Evolutionary conservation across 2,888 invertebrate genomes (phyloP).

Genomic region (Poecilobothrus nobilitatus): DNA sequence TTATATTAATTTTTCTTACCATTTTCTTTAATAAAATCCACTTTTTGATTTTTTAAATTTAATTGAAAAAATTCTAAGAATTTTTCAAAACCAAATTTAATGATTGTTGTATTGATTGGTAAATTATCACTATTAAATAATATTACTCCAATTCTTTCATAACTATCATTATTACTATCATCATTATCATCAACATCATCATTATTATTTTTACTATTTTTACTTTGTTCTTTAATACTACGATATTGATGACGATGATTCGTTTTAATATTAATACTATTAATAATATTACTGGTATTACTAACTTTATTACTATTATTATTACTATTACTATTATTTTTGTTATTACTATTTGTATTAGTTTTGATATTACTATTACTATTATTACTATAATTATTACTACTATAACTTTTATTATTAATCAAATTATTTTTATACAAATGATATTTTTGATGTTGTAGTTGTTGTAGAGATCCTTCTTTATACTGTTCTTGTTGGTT

Average conservation of each 20-base stretch:
- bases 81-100: slow-evolving; percentile 38
- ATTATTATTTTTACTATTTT: background rate
- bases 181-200: background rate
- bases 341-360: too few species aligned
- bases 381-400: too few species aligned
- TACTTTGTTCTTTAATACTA: background rate
- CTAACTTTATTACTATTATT: background rate
- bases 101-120: slow-evolving; percentile 28
- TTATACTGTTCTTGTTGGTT: background rate
- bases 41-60: slow-evolving; percentile 33
- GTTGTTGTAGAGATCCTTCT: too few species aligned
- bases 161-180: background rate
- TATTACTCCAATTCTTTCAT: background rate
- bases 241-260: background rate
- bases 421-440: too few species aligned
- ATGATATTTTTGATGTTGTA: too few species aligned
- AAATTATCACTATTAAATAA: slow-evolving; percentile 7
- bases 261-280: background rate
- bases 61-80: slow-evolving; percentile 41
- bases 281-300: background rate
- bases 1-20: slow-evolving; percentile 32
- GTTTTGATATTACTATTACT: too few species aligned
- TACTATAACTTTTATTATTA: too few species aligned
- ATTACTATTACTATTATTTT: background rate
- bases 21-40: slow-evolving; percentile 38